Conservation (phyloP, 2,113 vertebrate species). For the Paracyprichromis sp. region DNA sequence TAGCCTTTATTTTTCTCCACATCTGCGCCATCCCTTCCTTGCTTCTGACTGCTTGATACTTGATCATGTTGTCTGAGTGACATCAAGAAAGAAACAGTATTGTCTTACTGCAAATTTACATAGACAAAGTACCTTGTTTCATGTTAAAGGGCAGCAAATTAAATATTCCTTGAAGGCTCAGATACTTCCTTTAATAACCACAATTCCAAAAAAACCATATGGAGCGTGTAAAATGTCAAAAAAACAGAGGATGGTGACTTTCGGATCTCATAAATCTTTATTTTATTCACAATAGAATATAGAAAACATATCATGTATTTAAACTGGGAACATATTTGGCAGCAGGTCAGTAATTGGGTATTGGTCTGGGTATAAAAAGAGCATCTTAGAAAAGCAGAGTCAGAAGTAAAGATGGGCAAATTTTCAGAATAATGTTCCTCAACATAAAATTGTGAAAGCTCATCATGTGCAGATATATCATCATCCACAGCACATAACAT, state of each 20-base stretch:
- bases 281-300: neutral
- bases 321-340: neutral
- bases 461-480: neutral
- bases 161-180: neutral
- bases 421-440: neutral
- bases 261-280: neutral
- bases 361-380: neutral
- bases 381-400: neutral
- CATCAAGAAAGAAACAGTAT: accelerated
- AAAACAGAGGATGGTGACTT: neutral
- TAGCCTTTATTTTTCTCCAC: neutral
- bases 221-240: neutral
- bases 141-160: neutral
- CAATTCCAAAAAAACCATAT: neutral
- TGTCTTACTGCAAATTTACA: neutral
- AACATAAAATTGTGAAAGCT: neutral
- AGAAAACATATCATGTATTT: neutral
- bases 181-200: neutral
- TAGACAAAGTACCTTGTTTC: neutral
- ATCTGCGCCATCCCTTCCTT: neutral
- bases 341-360: neutral
- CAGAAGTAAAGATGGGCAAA: neutral
- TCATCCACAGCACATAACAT: neutral
- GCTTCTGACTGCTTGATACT: neutral
- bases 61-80: neutral